Percentiles rank a stretch among this genome's conserved stretches.
Evolutionary conservation across 1,140 invertebrate species (phyloP).

Genomic region (Pygmarrhopalites habei): DNA sequence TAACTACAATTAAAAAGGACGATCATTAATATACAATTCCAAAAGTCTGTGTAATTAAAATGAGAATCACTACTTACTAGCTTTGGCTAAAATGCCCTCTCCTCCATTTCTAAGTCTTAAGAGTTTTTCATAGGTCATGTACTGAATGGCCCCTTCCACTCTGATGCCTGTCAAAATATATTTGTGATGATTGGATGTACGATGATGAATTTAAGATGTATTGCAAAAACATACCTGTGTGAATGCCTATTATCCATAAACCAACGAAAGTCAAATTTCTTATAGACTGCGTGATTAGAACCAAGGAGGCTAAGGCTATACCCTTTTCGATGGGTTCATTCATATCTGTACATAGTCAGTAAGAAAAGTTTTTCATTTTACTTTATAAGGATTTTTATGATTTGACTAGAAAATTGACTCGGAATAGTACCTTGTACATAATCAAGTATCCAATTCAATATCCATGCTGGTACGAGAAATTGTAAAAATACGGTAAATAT

Average conservation of each 20-base stretch:
- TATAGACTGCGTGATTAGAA: slow-evolving; percentile 30
- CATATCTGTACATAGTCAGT: no score
- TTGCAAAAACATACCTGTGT: slow-evolving; percentile 35
- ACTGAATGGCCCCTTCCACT: slow-evolving; percentile 39
- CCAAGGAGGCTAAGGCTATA: slow-evolving; percentile 22
- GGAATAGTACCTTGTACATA: slow-evolving; percentile 31
- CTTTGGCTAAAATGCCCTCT: slow-evolving; percentile 38
- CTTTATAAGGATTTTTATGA: no score
- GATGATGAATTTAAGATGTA: no score
- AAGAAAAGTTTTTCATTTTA: no score
- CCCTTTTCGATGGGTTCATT: slow-evolving; percentile 33
- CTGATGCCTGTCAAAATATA: no score
- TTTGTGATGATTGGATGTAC: no score
- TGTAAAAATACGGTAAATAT: slow-evolving; percentile 38
- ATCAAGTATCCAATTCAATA: slow-evolving; percentile 31
- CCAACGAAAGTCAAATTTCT: slow-evolving; percentile 36
- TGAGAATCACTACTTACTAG: no score
- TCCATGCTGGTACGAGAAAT: slow-evolving; percentile 38
- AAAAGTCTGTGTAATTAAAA: no score
- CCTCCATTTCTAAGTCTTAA: slow-evolving; percentile 34
- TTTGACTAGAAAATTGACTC: no score
- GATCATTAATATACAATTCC: no score
- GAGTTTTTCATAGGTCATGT: slow-evolving; percentile 40
- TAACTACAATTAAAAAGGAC: no score
- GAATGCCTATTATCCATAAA: slow-evolving; percentile 36